Evolutionary conservation across 2,888 invertebrate species (phyloP).

Genomic region (Imbricaverruca yamaguchii): DNA sequence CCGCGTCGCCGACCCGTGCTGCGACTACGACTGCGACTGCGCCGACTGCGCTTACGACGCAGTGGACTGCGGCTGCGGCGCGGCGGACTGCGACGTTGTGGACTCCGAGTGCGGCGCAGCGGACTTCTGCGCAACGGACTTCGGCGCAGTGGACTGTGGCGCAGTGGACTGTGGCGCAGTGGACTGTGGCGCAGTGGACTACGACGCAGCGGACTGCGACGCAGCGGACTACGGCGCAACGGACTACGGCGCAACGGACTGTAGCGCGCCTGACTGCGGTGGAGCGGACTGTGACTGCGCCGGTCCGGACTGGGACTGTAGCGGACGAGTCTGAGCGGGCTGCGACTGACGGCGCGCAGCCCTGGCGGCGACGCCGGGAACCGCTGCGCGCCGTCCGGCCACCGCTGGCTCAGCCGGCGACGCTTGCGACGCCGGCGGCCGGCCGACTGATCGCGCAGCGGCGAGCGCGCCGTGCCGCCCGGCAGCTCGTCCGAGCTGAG

Average conservation of each 20-base stretch:
- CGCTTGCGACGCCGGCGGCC: background rate
- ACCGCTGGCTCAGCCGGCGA: background rate
- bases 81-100: background rate
- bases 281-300: background rate
- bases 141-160: background rate
- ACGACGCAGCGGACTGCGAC: too few relatives aligned
- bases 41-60: background rate
- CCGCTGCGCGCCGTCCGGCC: background rate
- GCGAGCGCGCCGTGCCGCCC: background rate
- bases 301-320: background rate
- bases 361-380: background rate
- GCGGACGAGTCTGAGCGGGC: background rate
- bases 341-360: background rate
- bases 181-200: too few relatives aligned
- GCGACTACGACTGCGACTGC: background rate
- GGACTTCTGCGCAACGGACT: background rate
- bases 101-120: background rate
- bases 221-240: too few relatives aligned
- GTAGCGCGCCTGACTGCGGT: background rate
- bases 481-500: slow-evolving; percentile 2
- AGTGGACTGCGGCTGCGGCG: background rate
- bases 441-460: background rate
- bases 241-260: background rate
- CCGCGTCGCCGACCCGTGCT: background rate
- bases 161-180: too few relatives aligned